Base-by-base conservation (phyloP, 1,140 invertebrate genomes). In the Lerema accius region DNA sequence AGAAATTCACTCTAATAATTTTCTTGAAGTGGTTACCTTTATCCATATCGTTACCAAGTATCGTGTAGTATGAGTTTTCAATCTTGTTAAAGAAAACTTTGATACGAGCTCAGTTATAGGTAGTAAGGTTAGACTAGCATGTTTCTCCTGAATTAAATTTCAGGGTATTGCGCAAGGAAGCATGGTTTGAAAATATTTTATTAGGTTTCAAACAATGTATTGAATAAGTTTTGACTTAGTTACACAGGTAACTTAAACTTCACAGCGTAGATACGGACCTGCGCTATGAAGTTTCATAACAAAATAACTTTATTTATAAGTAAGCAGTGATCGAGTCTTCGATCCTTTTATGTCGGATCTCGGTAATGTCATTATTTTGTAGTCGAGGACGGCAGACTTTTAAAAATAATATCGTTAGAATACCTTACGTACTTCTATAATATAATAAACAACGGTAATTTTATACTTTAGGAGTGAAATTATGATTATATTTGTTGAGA, bases 161-260 rank as follows among this genome's bases (percentile, higher is more conserved):
- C 26, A 35, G 46, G 46, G 17, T 26, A 49, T 13, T 49, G 46
- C 26, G 13, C 23, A 37, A 37, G 55, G 42, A 45, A 58, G 56
- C 56, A 59, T 48, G 56, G 43, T 48, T 46, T 48, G 56, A 59
- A 59, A 59, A 59, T 59, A 59, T 59, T 59, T 59, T 59, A 59
- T 59, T 48, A 59, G 56, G 43, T 59, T 59, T 48, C 55, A 59
- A 59, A 58, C 55, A 58, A 58, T 58, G 55, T 58, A 58, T 58
- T 58, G 55, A 58, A 58, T 58, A 58, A 58, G 42, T 50, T 58
- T 58, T 58, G 55, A 58, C 55, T 43, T 46, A 58, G 55, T 58
- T 58, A 58, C 40, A 32, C 35, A 37, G 35, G 35, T 37, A 37
- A 37, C 11, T 19, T 40, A 43, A 56, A 40, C 55, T 58, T 37